A percentile compares a stretch with the other conserved stretches of the same genome.
phyloP scores from a whole-genome alignment of 2,113 vertebrate genomes.

The Callaeas wilsoni region DNA sequence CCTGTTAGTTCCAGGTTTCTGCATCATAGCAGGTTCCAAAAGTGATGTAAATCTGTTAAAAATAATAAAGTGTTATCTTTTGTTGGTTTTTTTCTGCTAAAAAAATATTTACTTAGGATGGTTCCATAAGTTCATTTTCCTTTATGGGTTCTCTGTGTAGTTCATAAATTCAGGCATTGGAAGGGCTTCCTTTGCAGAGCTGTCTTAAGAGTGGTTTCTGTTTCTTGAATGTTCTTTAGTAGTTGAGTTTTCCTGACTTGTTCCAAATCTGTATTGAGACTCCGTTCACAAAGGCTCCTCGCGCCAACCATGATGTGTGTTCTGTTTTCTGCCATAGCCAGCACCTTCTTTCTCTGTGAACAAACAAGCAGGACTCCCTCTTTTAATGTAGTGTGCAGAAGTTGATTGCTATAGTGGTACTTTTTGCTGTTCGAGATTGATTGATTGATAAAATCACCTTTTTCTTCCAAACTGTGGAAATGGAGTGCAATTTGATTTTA shows the following conservation, averaged over 20 bases:
- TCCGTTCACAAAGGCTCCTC: not conserved
- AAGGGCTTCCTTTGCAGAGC: not conserved
- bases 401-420: not conserved
- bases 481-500: not conserved
- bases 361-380: not conserved
- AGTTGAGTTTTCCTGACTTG: not conserved
- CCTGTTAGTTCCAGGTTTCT: not conserved
- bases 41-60: not conserved
- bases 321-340: not conserved
- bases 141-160: not conserved
- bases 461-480: not conserved
- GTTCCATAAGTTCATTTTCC: not conserved
- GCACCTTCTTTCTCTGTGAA: not conserved
- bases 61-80: fast-evolving
- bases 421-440: not conserved
- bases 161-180: not conserved
- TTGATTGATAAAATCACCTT: not conserved
- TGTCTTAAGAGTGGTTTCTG: not conserved
- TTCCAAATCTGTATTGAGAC: not conserved
- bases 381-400: fast-evolving
- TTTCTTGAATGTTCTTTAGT: not conserved
- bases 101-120: not conserved
- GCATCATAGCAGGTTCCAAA: not conserved
- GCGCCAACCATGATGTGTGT: fast-evolving
- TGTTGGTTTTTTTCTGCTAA: fast-evolving